Evolutionary conservation across 2,113 vertebrate genomes (phyloP).

Genomic region (Actenoides lindsayi): DNA sequence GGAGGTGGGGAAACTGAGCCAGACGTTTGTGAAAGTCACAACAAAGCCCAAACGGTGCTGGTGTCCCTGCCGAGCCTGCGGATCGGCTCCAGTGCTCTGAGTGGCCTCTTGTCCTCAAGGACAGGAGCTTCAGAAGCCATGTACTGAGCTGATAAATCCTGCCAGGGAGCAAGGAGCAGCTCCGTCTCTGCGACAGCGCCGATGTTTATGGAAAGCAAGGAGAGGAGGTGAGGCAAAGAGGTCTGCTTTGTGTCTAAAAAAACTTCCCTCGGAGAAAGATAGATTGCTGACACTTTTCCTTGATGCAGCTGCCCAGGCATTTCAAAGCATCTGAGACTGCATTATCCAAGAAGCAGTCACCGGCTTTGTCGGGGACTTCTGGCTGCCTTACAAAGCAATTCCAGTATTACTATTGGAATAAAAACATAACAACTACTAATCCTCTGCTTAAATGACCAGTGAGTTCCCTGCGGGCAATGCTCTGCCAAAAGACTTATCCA

Average conservation of each 20-base stretch:
- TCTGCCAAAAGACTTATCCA: slow-evolving; percentile 50
- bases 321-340: slow-evolving; percentile 6
- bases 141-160: background rate
- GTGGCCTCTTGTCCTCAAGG: background rate
- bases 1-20: background rate
- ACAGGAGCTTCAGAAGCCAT: background rate
- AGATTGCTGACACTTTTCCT: background rate
- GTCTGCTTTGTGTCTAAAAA: background rate
- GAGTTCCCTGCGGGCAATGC: slow-evolving; percentile 6
- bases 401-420: background rate
- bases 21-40: background rate
- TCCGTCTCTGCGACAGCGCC: background rate
- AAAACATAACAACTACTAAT: slow-evolving; percentile 35
- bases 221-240: background rate
- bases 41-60: rapidly evolving
- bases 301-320: slow-evolving; percentile 21
- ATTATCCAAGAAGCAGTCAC: background rate
- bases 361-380: background rate
- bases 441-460: slow-evolving; percentile 26
- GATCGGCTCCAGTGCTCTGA: background rate
- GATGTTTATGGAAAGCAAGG: background rate
- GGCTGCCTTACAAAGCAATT: slow-evolving; percentile 14
- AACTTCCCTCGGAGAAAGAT: background rate
- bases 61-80: background rate
- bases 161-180: background rate